phyloP scores from a whole-genome alignment of 37 sponge, comb jelly and placozoan species.

The Tethya wilhelma region DNA sequence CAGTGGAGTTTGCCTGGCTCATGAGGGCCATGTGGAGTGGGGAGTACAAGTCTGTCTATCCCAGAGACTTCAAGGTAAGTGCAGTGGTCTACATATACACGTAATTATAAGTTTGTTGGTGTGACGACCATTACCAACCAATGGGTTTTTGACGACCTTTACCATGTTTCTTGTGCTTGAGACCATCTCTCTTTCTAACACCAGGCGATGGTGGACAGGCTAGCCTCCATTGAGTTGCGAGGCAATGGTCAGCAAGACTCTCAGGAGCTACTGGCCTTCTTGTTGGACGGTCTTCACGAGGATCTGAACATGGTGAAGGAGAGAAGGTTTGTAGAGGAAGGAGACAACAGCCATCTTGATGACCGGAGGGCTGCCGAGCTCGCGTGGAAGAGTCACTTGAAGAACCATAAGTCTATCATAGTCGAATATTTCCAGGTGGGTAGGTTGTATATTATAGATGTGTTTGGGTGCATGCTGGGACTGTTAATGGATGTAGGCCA shows the following conservation, averaged over 20 bases:
- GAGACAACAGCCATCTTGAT: conserved; percentile 29
- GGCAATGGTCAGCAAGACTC: conserved; percentile 87
- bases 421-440: conserved; percentile 85
- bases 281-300: conserved; percentile 92
- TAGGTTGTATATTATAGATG: background rate
- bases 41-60: conserved; percentile 75
- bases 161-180: background rate
- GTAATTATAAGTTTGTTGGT: background rate
- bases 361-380: conserved; percentile 54
- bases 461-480: background rate
- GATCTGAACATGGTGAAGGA: conserved; percentile 81
- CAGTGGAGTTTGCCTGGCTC: conserved; percentile 92
- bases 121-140: no score
- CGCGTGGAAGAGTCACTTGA: conserved; percentile 83
- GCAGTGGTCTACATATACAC: no score
- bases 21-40: conserved; percentile 81
- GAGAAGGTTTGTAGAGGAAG: conserved; percentile 41
- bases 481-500: background rate
- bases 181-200: background rate
- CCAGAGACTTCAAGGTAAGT: conserved; percentile 89
- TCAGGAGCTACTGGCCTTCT: conserved; percentile 87
- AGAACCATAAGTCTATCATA: conserved; percentile 86
- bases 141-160: no score
- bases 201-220: conserved; percentile 51
- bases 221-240: conserved; percentile 56